Conservation (phyloP, 2,113 vertebrate genomes). For the Abramis brama region DNA sequence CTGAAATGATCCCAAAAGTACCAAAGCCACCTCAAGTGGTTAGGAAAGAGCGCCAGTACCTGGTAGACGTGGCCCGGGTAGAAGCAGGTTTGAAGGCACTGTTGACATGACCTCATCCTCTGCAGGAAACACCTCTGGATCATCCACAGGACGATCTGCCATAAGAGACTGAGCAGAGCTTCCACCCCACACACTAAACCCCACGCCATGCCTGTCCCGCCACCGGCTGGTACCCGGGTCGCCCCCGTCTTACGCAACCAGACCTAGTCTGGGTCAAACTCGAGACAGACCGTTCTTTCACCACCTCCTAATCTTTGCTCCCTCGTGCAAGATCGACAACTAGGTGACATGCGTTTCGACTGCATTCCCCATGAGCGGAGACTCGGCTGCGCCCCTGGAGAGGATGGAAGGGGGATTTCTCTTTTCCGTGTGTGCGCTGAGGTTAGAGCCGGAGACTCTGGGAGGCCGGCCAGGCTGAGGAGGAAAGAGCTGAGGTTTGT, state of each 20-base stretch:
- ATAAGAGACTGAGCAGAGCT: slow-evolving; percentile 15
- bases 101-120: slow-evolving; percentile 65
- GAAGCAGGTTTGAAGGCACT: slow-evolving; percentile 66
- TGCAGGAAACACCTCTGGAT: slow-evolving; percentile 35
- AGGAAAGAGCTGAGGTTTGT: slow-evolving; percentile 49
- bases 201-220: slow-evolving; percentile 40
- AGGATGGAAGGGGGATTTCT: neutral
- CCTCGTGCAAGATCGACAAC: neutral
- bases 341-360: slow-evolving; percentile 31
- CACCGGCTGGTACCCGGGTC: slow-evolving; percentile 50
- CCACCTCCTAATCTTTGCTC: slow-evolving; percentile 32
- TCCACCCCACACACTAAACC: slow-evolving; percentile 41
- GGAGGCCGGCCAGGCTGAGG: slow-evolving; percentile 22
- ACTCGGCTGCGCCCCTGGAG: neutral
- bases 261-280: slow-evolving; percentile 48
- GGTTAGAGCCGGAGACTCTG: slow-evolving; percentile 33
- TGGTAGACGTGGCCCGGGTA: slow-evolving; percentile 66
- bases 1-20: neutral
- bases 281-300: slow-evolving; percentile 46
- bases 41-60: slow-evolving; percentile 56
- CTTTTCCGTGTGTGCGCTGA: neutral
- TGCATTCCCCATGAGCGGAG: slow-evolving; percentile 28
- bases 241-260: slow-evolving; percentile 47
- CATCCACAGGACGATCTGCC: slow-evolving; percentile 28
- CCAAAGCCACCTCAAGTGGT: neutral